Base-by-base conservation (phyloP, 2,888 invertebrate species). In the Chirona hameri region DNA sequence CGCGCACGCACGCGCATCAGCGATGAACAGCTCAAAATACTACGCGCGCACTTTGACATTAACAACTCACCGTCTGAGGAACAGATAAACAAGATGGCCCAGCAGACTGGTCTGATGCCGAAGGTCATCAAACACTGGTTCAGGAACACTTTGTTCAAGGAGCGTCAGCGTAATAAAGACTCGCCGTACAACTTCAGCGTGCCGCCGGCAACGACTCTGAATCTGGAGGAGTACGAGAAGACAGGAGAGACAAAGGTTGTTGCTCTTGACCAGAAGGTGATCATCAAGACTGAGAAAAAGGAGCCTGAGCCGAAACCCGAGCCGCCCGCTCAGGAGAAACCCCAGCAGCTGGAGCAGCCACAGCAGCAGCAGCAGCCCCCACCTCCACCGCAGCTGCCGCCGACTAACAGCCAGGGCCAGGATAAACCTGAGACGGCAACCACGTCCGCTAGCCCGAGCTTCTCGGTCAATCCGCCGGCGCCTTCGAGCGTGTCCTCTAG, bases 101-200 rank as follows among this genome's bases (percentile, higher is more conserved):
- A 94, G 83, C 97, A 98, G 88, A 96, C 98, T 84, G 97, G 97
- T 85, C 91, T 99, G 81, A 98, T 99, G 24, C 97, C 98, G 84
- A 99, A 99, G 91, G 99, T 99, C 85, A 96, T 99, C 87, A 99
- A 99, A 89, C 99, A 99, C 88, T 99, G 99, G 99, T 99, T 99
- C 90, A 91, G 99, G 86, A 99, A 99, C 87, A 99, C 99, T 0
- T 90, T 99, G 82, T 99, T 99, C 89, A 99, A 97, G 89, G 99
- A 99, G 89, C 91, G 99, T 76, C 99, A 99, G 88, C 92, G 99
- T 81, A 99, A 99, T 89, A 99, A 99, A 89, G 99, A 99, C 88
- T 99, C 98, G 31, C 99, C 99, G 0, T 99, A 99, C 89, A 99
- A 99, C 89, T 99, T 99, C 88, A 98, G 95, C 88, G 98, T 98